Conservation (phyloP, 1,140 invertebrate genomes). For the Leptinotarsa undecemlineata region DNA sequence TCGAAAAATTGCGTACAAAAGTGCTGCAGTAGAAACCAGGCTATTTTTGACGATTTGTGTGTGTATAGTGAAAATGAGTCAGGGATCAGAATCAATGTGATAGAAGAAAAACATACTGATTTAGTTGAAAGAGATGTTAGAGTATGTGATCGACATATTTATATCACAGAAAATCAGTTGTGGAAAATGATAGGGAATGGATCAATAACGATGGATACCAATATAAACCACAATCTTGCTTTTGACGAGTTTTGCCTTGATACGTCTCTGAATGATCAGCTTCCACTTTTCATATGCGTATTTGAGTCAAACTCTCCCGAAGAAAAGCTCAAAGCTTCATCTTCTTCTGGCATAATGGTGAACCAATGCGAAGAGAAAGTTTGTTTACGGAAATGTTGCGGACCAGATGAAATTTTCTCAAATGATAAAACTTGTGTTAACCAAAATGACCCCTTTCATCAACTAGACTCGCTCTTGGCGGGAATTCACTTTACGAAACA, state of each 20-base stretch:
- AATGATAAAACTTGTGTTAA: neutral
- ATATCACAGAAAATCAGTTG: too few relatives aligned
- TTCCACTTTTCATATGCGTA: neutral
- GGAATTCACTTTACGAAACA: neutral
- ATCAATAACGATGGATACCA: too few relatives aligned
- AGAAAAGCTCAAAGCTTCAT: too few relatives aligned
- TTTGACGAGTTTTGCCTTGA: neutral
- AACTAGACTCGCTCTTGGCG: neutral
- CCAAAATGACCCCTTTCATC: neutral
- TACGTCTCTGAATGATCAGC: neutral
- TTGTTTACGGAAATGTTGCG: constrained; percentile 2
- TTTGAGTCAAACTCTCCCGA: neutral
- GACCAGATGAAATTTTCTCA: neutral
- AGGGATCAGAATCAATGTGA: too few relatives aligned
- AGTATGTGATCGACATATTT: too few relatives aligned
- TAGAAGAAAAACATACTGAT: too few relatives aligned
- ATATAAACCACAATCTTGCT: too few relatives aligned
- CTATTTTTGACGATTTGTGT: too few relatives aligned
- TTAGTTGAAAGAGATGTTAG: too few relatives aligned
- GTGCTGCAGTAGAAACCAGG: neutral
- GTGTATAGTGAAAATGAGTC: too few relatives aligned
- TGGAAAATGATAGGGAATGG: too few relatives aligned
- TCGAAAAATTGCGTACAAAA: neutral
- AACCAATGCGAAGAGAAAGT: neutral
- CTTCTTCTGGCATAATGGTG: too few relatives aligned